Evolutionary conservation across 64 coral and sea anemone species (phyloP).

Genomic region (Orbicella faveolata): DNA sequence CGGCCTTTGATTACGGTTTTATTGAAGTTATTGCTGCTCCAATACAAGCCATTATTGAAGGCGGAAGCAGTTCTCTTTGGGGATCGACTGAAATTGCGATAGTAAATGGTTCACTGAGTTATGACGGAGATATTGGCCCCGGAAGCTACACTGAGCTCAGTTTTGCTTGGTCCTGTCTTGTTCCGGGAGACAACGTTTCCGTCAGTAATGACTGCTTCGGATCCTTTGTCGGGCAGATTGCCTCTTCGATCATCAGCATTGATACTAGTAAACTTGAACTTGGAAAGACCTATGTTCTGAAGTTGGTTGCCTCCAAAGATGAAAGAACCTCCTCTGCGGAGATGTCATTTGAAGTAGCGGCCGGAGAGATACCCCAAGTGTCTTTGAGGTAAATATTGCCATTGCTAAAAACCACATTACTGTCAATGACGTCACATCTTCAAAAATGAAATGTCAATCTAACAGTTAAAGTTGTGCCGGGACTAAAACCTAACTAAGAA

Average conservation of each 20-base stretch:
- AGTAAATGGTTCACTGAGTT: constrained; percentile 7
- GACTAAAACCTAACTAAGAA: too few species aligned
- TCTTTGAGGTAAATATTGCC: neutral
- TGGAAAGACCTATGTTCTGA: constrained; percentile 1
- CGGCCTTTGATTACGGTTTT: constrained; percentile 23
- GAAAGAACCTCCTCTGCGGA: neutral
- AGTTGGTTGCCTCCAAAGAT: neutral
- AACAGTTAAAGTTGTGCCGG: too few species aligned
- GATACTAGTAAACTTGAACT: neutral
- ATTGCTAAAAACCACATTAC: neutral
- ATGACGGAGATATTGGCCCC: constrained; percentile 21
- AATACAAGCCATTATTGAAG: constrained; percentile 8
- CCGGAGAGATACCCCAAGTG: constrained; percentile 19
- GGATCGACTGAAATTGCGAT: neutral
- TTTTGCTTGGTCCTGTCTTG: constrained; percentile 15
- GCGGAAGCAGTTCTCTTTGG: constrained; percentile 1
- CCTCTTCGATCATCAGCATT: neutral
- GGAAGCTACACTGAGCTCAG: neutral
- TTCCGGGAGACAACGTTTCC: neutral
- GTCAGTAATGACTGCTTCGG: neutral
- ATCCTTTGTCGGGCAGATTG: neutral
- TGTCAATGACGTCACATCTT: too few species aligned
- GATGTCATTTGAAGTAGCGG: constrained; percentile 12
- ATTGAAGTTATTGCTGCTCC: constrained; percentile 13
- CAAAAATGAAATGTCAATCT: too few species aligned